Percentiles rank a stretch among this genome's conserved stretches.
Conservation (phyloP, 2,113 vertebrate species). For the Bombycilla garrulus region DNA sequence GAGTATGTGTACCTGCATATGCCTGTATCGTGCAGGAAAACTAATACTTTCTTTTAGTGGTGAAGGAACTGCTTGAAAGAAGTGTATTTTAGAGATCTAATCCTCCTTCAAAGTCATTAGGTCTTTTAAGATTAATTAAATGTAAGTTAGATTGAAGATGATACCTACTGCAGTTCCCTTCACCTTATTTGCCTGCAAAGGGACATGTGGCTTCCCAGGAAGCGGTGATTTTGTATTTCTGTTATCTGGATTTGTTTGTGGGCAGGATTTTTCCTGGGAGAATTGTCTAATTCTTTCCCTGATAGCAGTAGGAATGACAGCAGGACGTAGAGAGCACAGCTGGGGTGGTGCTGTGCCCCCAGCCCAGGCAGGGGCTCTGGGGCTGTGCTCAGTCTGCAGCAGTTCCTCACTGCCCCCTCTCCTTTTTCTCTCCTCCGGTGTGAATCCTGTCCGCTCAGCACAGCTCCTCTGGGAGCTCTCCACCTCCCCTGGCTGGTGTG, state of each 20-base stretch:
- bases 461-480: neutral
- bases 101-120: neutral
- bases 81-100: neutral
- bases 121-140: neutral
- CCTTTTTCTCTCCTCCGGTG: neutral
- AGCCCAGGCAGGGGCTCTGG: neutral
- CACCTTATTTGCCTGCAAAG: neutral
- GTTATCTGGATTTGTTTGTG: neutral
- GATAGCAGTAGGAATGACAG: neutral
- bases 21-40: neutral
- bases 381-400: neutral
- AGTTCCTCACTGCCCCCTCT: neutral
- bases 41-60: neutral
- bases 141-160: neutral
- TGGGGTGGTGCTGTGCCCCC: neutral
- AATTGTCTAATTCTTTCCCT: neutral
- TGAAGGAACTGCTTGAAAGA: neutral
- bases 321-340: fast-evolving
- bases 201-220: neutral
- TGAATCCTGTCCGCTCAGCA: fast-evolving
- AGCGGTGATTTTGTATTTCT: neutral
- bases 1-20: neutral
- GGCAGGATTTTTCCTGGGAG: neutral
- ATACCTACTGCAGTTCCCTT: neutral
- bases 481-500: fast-evolving